Evolutionary conservation across 2,113 vertebrate species (phyloP), one percentile per base, ranked within the genome.

Genomic region (Bubo bubo): DNA sequence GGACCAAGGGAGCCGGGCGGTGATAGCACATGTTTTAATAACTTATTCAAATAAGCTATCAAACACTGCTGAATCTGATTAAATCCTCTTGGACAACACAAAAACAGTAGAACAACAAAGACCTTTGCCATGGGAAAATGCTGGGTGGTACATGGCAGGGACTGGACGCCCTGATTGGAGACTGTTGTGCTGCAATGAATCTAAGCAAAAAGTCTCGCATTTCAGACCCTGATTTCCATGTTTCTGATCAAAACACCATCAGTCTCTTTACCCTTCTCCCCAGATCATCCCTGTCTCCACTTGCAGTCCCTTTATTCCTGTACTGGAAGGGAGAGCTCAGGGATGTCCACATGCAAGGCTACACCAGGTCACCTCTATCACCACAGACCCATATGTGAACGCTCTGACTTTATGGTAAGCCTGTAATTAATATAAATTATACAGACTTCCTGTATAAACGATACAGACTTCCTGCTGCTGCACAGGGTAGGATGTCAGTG

Each of bases 81-180:
- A 62, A 73, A 79, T 26, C 49, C 66, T 56, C 66, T 20, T 19
- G 50, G 37, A 55, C 30, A 74, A 49, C 35, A 63, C 37, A 47
- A 68, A 79, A 58, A 30, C 23, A 50, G 55, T 41, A 84, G 49
- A 63, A 52, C 47, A 60, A 32, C 67, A 52, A 71, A 77, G 53
- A 52, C 49, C 34, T 68, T 62, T 35, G 24, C 75, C 22, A 4
- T 3, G 58, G 12, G 49, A 53, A 79, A 49, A 16, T 8, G 24
- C 52, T 3, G 0, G 20, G 7, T 8, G 9, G 53, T 4, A 1
- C 4, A 4, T 3, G 30, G 18, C 47, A 35, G 64, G 30, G 53
- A 37, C 35, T 28, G 56, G 39, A 41, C 24, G 11, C 28, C 15
- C 37, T 11, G 11, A 19, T 2, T 8, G 9, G 32, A 49, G 41